Evolutionary conservation across 2,113 vertebrate genomes (phyloP).

Genomic region (Proteles cristata): DNA sequence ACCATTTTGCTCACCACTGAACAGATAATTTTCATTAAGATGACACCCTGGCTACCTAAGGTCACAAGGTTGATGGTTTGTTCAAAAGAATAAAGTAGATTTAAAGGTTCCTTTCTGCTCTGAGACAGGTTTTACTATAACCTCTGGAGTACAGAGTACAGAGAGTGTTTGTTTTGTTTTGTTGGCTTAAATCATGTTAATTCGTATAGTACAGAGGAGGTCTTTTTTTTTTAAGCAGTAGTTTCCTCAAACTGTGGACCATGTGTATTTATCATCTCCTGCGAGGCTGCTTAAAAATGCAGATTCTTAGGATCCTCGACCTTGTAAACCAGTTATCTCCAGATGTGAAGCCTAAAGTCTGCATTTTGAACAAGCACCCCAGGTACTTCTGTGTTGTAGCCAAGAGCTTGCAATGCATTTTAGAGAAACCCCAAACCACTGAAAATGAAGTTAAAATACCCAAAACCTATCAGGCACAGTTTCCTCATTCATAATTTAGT

Average conservation of each 20-base stretch:
- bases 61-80: neutral
- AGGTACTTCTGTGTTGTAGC: neutral
- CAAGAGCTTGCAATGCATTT: conserved; percentile 25
- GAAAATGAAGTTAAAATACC: conserved; percentile 6
- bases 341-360: neutral
- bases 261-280: neutral
- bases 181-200: neutral
- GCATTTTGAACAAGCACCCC: neutral
- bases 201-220: neutral
- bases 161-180: neutral
- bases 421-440: conserved; percentile 53
- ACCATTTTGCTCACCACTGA: neutral
- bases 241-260: neutral
- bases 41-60: neutral
- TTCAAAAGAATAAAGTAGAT: neutral
- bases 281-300: neutral
- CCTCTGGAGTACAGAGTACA: too few species aligned
- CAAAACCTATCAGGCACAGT: neutral
- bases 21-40: neutral
- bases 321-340: neutral
- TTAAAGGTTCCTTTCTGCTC: conserved; percentile 1
- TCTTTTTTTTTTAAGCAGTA: neutral
- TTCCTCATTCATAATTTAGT: conserved; percentile 61
- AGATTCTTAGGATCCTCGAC: neutral
- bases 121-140: neutral